phyloP scores from a whole-genome alignment of 1,140 invertebrate species.

The Leptinotarsa defecta region DNA sequence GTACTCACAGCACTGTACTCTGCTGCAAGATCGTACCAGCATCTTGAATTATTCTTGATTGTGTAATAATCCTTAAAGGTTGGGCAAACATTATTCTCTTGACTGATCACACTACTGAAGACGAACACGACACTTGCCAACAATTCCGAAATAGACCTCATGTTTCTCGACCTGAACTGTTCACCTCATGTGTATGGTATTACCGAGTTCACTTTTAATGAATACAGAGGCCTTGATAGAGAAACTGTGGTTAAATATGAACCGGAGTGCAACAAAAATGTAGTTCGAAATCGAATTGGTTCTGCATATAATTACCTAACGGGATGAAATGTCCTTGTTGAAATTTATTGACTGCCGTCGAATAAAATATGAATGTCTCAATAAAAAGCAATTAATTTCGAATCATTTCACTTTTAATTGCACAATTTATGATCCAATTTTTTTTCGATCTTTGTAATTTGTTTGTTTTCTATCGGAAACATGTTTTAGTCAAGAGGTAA shows the following conservation, averaged over 20 bases:
- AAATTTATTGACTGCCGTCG: too few relatives aligned
- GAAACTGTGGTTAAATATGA: conserved; percentile 6
- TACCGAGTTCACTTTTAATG: conserved; percentile 20
- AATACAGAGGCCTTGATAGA: conserved; percentile 24
- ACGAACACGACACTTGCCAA: neutral
- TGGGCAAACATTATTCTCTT: conserved; percentile 52
- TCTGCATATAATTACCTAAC: neutral
- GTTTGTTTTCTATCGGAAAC: too few relatives aligned
- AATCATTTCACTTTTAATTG: too few relatives aligned
- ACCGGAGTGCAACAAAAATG: conserved; percentile 20
- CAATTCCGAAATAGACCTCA: neutral
- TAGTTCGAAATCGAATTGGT: neutral
- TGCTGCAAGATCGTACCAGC: conserved; percentile 51
- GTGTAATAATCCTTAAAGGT: conserved; percentile 52
- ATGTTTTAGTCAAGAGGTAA: too few relatives aligned
- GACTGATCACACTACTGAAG: neutral
- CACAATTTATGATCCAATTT: too few relatives aligned
- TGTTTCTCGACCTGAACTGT: conserved; percentile 4
- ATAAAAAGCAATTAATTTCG: too few relatives aligned
- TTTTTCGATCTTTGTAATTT: too few relatives aligned
- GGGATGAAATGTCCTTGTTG: too few relatives aligned
- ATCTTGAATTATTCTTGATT: conserved; percentile 50
- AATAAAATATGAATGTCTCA: too few relatives aligned
- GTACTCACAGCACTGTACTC: conserved; percentile 49
- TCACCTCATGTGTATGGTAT: conserved; percentile 17